Evolutionary conservation across 2,113 vertebrate species (phyloP), one percentile per base, ranked within the genome.

Genomic region (Phainopepla nitens): DNA sequence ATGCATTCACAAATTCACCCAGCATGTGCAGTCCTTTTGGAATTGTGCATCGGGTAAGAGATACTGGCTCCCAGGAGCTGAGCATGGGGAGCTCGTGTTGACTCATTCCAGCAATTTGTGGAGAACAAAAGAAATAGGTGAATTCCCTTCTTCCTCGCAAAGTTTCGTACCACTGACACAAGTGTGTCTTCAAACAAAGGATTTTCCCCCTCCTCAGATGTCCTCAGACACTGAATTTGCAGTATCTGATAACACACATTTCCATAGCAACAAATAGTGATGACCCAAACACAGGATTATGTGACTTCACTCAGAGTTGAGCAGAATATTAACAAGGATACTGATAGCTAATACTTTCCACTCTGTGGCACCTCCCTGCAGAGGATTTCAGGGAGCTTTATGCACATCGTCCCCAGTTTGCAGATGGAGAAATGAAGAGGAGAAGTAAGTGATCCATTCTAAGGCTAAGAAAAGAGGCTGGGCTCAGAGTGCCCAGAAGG

Each of bases 201-300:
- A 89, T 90, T 92, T 89, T 75, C 33, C 49, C 49, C 83, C 90
- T 96, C 88, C 82, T 95, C 92, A 87, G 72, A 88, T 96, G 82
- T 95, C 71, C 65, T 90, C 49, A 93, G 80, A 90, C 72, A 36
- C 56, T 92, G 90, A 89, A 93, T 90, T 96, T 83, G 56, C 61
- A 86, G 83, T 90, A 97, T 94, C 94, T 97, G 93, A 95, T 95
- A 95, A 92, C 90, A 87, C 49, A 42, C 80, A 95, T 96, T 96
- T 87, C 96, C 94, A 96, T 96, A 96, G 96, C 96, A 97, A 97
- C 96, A 95, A 93, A 96, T 53, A 95, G 57, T 50, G 92, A 82
- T 96, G 96, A 93, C 94, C 95, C 96, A 96, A 96, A 95, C 96
- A 97, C 80, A 91, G 96, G 94, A 96, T 97, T 96, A 96, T 93